Conservation (phyloP, 2,888 invertebrate species). For the Biston stratarius region DNA sequence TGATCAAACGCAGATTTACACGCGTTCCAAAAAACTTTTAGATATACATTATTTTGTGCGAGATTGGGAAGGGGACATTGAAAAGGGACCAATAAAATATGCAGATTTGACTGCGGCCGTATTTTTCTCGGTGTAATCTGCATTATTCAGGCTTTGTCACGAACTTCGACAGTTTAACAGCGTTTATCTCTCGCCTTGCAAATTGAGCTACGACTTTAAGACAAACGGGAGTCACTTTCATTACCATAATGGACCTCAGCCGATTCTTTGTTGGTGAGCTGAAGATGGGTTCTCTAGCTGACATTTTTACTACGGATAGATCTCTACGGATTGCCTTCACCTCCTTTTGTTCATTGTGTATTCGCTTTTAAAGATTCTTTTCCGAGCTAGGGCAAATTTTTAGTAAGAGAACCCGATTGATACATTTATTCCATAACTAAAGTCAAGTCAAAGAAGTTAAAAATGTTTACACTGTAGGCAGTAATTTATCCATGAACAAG, state of each 20-base stretch:
- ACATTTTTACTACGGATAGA: conserved; percentile 61
- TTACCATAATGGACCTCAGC: conserved; percentile 84
- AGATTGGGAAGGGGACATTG: conserved; percentile 70
- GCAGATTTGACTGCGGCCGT: conserved; percentile 85
- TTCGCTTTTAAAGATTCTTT: conserved; percentile 27
- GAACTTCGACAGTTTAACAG: conserved; percentile 87
- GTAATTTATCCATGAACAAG: conserved; percentile 62
- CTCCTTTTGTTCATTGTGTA: conserved; percentile 42
- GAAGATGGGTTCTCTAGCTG: conserved; percentile 71
- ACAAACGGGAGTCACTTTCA: conserved; percentile 86
- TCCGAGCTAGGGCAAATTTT: conserved; percentile 22
- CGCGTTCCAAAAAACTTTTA: conserved; percentile 43
- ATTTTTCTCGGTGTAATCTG: conserved; percentile 86
- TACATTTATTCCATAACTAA: conserved; percentile 33
- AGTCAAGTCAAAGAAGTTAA: conserved; percentile 33
- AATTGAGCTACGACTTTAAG: conserved; percentile 87
- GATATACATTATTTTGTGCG: conserved; percentile 60
- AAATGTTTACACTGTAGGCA: conserved; percentile 51
- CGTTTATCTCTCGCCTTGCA: conserved; percentile 87
- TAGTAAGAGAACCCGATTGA: conserved; percentile 31
- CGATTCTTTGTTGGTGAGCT: conserved; percentile 82
- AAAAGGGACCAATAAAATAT: conserved; percentile 84
- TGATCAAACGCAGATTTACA: no score
- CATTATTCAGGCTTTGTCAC: conserved; percentile 87
- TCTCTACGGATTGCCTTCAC: conserved; percentile 49